Percentiles rank a stretch among this genome's conserved stretches.
phyloP scores from a whole-genome alignment of 2,888 invertebrate species.

The Cybosia mesomella region DNA sequence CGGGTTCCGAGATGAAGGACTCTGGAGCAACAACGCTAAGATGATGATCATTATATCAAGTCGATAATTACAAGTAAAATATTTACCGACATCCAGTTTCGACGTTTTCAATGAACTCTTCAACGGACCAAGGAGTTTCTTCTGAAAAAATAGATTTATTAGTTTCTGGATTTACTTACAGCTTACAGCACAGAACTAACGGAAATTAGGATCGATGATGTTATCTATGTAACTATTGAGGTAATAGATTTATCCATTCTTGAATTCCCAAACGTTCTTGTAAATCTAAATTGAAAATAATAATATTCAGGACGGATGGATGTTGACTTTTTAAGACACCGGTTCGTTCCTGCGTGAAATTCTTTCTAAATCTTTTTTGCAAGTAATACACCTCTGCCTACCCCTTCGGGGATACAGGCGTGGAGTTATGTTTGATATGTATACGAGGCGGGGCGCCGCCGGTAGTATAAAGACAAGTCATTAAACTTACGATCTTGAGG shows the following conservation, averaged over 20 bases:
- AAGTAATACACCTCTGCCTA: no score
- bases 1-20: not conserved
- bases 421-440: no score
- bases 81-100: slow-evolving; percentile 91
- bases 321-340: not conserved
- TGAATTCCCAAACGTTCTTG: not conserved
- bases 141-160: slow-evolving; percentile 70
- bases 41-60: not conserved
- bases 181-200: no score
- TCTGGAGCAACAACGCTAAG: not conserved
- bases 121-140: slow-evolving; percentile 95
- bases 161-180: not conserved
- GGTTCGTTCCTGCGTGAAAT: not conserved
- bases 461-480: no score
- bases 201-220: no score
- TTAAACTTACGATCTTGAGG: no score
- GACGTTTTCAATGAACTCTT: slow-evolving; percentile 94
- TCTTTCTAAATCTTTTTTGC: not conserved
- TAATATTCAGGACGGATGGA: not conserved
- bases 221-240: no score
- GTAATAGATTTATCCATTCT: no score
- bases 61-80: not conserved
- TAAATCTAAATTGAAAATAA: not conserved
- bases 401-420: no score
- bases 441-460: no score